Conservation (phyloP, 2,888 invertebrate species). For the Antheraea yamamai region DNA sequence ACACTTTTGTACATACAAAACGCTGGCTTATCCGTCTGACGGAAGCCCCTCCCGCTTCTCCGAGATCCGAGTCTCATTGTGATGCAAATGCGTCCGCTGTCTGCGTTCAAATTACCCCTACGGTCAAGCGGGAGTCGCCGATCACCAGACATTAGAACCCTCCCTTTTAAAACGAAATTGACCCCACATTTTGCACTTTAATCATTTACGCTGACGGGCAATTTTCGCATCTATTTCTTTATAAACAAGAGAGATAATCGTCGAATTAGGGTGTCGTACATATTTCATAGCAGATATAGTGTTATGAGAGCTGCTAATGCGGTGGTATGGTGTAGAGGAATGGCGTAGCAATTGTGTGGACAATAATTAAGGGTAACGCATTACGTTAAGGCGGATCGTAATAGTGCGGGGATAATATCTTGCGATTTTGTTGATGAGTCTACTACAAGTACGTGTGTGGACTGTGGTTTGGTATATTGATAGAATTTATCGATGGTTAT, state of each 20-base stretch:
- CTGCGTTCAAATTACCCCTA: slow-evolving; percentile 80
- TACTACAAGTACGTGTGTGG: slow-evolving; percentile 16
- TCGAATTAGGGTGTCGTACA: slow-evolving; percentile 51
- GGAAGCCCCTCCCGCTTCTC: slow-evolving; percentile 61
- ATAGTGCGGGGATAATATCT: slow-evolving; percentile 64
- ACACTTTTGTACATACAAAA: slow-evolving; percentile 67
- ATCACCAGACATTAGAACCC: slow-evolving; percentile 77
- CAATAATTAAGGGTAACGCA: slow-evolving; percentile 69
- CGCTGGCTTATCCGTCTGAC: slow-evolving; percentile 68
- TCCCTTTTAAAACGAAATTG: slow-evolving; percentile 72
- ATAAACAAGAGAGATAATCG: slow-evolving; percentile 45
- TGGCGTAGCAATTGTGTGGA: slow-evolving; percentile 71
- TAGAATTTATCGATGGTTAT: not conserved
- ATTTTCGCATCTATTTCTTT: slow-evolving; percentile 50
- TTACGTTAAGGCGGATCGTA: slow-evolving; percentile 54
- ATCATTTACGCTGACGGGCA: slow-evolving; percentile 37
- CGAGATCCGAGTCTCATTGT: slow-evolving; percentile 75
- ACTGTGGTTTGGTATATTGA: slow-evolving; percentile 20
- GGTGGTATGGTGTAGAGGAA: slow-evolving; percentile 64
- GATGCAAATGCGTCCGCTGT: slow-evolving; percentile 79
- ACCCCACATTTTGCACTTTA: slow-evolving; percentile 48
- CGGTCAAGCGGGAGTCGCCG: slow-evolving; percentile 75
- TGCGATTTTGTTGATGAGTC: slow-evolving; percentile 64
- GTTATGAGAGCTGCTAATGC: slow-evolving; percentile 75
- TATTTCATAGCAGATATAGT: slow-evolving; percentile 76